A percentile compares a stretch with the other conserved stretches of the same genome.
Conservation (phyloP, 1,140 invertebrate species). For the Arion vulgaris region DNA sequence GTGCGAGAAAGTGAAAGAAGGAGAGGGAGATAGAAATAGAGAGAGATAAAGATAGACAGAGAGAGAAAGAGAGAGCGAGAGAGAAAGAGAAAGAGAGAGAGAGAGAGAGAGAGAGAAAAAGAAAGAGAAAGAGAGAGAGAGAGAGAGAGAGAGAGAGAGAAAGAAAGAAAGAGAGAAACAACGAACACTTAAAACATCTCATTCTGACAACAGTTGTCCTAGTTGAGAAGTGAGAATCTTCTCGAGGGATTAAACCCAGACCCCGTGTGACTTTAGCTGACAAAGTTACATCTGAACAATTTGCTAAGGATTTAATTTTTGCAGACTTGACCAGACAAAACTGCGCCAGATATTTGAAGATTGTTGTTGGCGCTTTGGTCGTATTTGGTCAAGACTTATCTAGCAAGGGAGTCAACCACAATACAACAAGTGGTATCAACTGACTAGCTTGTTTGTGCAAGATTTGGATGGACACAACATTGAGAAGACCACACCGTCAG, state of each 20-base stretch:
- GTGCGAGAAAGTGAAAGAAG: no score
- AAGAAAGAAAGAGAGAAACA: no score
- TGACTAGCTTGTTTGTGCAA: neutral
- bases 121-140: no score
- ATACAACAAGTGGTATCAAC: constrained; percentile 20
- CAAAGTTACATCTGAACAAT: constrained; percentile 16
- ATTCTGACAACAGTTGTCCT: no score
- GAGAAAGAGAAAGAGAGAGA: no score
- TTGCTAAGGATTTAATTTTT: neutral
- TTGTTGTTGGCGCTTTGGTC: neutral
- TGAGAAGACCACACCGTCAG: neutral
- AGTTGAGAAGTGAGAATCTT: no score
- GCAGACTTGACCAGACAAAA: neutral
- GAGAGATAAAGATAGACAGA: no score
- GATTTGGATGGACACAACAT: neutral
- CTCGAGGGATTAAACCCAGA: neutral
- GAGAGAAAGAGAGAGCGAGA: no score
- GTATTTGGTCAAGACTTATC: constrained; percentile 30
- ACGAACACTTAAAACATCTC: no score
- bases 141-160: no score
- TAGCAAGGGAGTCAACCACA: constrained; percentile 7
- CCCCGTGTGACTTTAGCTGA: neutral
- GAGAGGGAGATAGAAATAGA: no score
- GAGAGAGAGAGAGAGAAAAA: no score
- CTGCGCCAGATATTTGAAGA: neutral